Conservation (phyloP, 2,888 invertebrate genomes). For the Chesias legatella region DNA sequence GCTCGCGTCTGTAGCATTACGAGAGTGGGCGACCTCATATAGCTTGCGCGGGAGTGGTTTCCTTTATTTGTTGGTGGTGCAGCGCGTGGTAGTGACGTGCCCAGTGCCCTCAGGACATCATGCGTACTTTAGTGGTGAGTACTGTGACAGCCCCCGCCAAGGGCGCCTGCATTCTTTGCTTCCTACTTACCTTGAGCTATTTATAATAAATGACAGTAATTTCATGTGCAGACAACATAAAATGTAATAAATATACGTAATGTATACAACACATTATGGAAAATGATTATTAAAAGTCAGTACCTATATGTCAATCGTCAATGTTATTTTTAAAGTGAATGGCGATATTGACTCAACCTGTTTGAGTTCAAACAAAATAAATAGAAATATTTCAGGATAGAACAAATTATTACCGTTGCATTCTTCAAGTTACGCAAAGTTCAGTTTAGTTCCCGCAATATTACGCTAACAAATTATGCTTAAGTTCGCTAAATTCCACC, state of each 20-base stretch:
- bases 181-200: constrained; percentile 27
- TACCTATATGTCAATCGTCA: too few relatives aligned
- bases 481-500: constrained; percentile 22
- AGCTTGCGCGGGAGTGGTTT: constrained; percentile 69
- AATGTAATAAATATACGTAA: not conserved
- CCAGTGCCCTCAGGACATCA: constrained; percentile 65
- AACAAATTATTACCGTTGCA: constrained; percentile 11
- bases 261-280: too few relatives aligned
- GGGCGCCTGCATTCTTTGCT: constrained; percentile 39
- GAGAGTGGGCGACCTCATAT: constrained; percentile 79
- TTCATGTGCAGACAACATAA: constrained; percentile 1
- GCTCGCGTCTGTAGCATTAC: constrained; percentile 70
- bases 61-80: constrained; percentile 77
- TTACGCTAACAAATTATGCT: constrained; percentile 19
- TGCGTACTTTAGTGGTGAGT: constrained; percentile 74
- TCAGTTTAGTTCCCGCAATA: constrained; percentile 8
- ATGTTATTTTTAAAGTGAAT: not conserved
- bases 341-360: too few relatives aligned
- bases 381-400: constrained; percentile 26
- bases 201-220: constrained; percentile 11
- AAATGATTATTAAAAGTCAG: too few relatives aligned
- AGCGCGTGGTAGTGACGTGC: constrained; percentile 71
- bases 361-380: too few relatives aligned
- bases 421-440: constrained; percentile 8
- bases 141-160: constrained; percentile 39